Base-by-base conservation (phyloP, 1,140 invertebrate species). In the Augochlora pura region DNA sequence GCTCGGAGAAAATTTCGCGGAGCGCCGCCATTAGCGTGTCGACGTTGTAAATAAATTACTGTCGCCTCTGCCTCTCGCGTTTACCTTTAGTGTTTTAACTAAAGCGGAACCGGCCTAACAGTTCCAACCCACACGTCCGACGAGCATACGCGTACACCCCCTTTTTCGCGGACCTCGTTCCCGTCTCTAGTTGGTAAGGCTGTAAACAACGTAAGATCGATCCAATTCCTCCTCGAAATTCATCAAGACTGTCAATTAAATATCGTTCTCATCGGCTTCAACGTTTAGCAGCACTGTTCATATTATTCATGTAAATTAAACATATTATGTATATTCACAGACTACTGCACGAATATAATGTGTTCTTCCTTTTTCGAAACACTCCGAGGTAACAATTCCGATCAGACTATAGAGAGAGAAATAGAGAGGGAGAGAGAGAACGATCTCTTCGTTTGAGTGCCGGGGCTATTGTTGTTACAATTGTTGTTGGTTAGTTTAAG, bases 401-500 rank as follows among this genome's bases (percentile, higher is more conserved):
- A 68, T 23, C 16, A 0, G 49, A 52, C 16, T 16, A 62, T 39
- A 12, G 46, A 46, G 59, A 52, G 32, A 16, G n/a, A 68, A 25
- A 62, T 14, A 42, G 52, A 67, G 64, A n/a, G n/a, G n/a, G n/a
- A 12, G 46, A 46, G 59, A 52, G 32, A 16, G n/a, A 68, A 25
- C 62, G 64, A 76, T n/a, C 84, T 86, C 71, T 83, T 86, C 73
- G 68, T 42, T 42, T 66, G 42, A 68, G 79, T 87, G 79, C 73
- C 89, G 73, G 81, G 66, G 62, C 71, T 52, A 88, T 89, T 90
- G 88, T 90, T 90, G 83, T 89, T 74, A 87, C 63, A 88, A 70
- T 90, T 91, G 87, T 91, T 91, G 89, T 91, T 91, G 84, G 88
- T 84, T 90, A 88, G 88, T 88, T 82, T 90, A 90, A 88, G 67